Percentiles rank a stretch among this genome's conserved stretches.
Evolutionary conservation across 2,797 vertebrate genomes (phyloP).

Genomic region (Garrulus glandarius): DNA sequence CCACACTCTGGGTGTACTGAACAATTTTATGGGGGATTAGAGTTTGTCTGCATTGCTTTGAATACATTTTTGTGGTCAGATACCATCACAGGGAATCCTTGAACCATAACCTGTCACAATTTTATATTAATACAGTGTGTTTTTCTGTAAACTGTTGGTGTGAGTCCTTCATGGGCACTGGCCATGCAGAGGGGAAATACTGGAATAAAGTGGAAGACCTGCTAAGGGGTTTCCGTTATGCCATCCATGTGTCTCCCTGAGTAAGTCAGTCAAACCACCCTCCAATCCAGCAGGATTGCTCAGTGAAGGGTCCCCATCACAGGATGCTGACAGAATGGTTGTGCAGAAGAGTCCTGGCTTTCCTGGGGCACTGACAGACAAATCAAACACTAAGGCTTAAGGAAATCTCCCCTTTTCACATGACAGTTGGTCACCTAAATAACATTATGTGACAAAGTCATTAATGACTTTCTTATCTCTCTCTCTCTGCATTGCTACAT

Average conservation of each 20-base stretch:
- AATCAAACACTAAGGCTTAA: neutral
- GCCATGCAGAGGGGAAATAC: neutral
- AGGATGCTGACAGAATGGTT: fast-evolving
- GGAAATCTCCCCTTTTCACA: neutral
- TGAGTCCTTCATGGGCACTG: neutral
- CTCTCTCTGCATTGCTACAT: neutral
- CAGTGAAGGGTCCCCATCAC: neutral
- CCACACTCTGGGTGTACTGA: neutral
- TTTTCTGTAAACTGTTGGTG: neutral
- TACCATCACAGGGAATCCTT: fast-evolving
- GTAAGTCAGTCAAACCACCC: neutral
- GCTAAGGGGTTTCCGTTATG: fast-evolving
- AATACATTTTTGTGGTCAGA: neutral
- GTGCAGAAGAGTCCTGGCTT: neutral
- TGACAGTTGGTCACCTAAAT: neutral
- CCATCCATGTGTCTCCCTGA: neutral
- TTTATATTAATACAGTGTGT: neutral
- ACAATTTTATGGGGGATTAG: fast-evolving
- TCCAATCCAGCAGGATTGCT: neutral
- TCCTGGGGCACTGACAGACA: neutral
- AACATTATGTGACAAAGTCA: neutral
- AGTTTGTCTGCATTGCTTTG: neutral
- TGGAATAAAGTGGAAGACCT: neutral
- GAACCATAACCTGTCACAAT: fast-evolving
- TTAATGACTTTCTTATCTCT: neutral